Conservation (phyloP, 2,797 vertebrate genomes). For the Hapalemur alaotrensis region DNA sequence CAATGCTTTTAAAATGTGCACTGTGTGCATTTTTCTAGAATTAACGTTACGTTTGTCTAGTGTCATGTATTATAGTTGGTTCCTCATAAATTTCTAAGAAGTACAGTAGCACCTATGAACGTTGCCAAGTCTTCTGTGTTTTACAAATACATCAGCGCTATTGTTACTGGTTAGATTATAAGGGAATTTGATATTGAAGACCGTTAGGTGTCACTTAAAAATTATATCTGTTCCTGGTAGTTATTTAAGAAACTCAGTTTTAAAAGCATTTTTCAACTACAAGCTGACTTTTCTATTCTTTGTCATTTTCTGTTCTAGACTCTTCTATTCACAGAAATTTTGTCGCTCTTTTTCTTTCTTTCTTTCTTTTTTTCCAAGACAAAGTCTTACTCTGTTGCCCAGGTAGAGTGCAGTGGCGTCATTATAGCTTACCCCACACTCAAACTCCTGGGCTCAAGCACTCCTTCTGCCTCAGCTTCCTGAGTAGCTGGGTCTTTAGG, state of each 20-base stretch:
- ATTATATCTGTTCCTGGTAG: neutral
- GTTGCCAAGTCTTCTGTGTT: neutral
- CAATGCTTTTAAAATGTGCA: neutral
- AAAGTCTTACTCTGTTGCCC: neutral
- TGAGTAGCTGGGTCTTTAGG: neutral
- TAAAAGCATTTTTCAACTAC: neutral
- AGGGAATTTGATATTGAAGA: neutral
- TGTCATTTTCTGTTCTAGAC: conserved; percentile 8
- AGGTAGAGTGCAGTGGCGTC: neutral
- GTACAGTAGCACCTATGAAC: neutral
- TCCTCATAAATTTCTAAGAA: neutral
- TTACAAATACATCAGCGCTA: neutral
- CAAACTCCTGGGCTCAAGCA: neutral
- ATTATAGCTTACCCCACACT: neutral
- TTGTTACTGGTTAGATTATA: neutral
- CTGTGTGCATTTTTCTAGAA: neutral
- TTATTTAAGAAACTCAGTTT: conserved; percentile 27
- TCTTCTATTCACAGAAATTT: neutral
- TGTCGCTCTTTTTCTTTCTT: neutral
- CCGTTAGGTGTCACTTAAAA: neutral
- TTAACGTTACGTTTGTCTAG: neutral
- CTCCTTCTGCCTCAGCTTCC: neutral
- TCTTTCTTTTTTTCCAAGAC: neutral
- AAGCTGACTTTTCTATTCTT: neutral
- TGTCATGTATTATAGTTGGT: neutral